Evolutionary conservation across 2,797 vertebrate genomes (phyloP).

Genomic region (Sebastes reedi): DNA sequence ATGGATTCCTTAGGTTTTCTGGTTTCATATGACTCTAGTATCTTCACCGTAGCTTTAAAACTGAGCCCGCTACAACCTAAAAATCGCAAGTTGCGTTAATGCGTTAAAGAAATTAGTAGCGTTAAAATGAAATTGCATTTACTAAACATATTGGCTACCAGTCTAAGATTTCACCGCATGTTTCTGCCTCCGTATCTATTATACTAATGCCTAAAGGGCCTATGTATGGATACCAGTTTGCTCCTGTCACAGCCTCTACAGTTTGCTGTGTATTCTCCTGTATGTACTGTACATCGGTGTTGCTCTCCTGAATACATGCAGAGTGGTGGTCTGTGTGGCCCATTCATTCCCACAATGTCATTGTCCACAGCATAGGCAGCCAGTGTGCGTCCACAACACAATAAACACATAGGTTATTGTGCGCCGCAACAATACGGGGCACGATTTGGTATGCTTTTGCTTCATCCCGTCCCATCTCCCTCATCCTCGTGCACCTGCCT

Average conservation of each 20-base stretch:
- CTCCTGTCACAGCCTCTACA: slow-evolving; percentile 38
- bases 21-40: no score
- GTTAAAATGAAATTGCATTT: no score
- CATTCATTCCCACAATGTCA: slow-evolving; percentile 74
- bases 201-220: not conserved
- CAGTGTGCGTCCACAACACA: slow-evolving; percentile 75
- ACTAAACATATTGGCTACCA: not conserved
- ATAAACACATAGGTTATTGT: slow-evolving; percentile 81
- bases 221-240: slow-evolving; percentile 33
- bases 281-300: slow-evolving; percentile 32
- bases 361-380: slow-evolving; percentile 71
- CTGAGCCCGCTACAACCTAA: no score
- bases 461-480: slow-evolving; percentile 70
- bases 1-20: no score
- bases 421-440: slow-evolving; percentile 66
- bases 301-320: slow-evolving; percentile 53
- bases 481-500: slow-evolving; percentile 62
- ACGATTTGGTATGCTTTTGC: slow-evolving; percentile 58
- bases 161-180: not conserved
- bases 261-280: slow-evolving; percentile 13
- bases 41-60: no score
- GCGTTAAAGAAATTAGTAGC: no score
- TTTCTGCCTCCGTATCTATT: not conserved
- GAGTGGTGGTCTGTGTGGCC: slow-evolving; percentile 47
- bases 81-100: no score